phyloP scores from a whole-genome alignment of 2,797 vertebrate genomes.

The Pangasius macronema region DNA sequence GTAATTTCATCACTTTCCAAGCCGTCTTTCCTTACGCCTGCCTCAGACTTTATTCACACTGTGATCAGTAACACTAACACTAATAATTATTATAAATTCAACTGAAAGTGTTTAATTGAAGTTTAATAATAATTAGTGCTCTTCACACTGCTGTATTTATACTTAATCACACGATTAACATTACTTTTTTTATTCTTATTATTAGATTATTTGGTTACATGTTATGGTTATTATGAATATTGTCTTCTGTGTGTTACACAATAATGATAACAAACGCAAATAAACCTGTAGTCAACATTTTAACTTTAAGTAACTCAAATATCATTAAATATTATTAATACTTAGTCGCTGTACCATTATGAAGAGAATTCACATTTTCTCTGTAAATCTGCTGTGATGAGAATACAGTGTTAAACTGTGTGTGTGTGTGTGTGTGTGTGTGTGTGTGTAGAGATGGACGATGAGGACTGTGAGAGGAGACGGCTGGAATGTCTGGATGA shows the following conservation, averaged over 20 bases:
- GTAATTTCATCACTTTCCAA: too few species aligned
- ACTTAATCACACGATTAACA: too few species aligned
- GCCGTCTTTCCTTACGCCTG: too few species aligned
- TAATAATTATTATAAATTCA: too few species aligned
- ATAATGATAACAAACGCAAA: not conserved
- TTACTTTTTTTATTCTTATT: too few species aligned
- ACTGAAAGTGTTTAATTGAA: too few species aligned
- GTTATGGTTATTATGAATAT: too few species aligned
- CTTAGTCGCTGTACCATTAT: not conserved
- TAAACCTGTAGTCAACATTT: not conserved
- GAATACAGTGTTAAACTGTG: not conserved
- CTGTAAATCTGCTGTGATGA: not conserved
- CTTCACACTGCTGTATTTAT: too few species aligned
- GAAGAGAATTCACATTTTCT: not conserved
- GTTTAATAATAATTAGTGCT: too few species aligned
- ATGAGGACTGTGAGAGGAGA: constrained; percentile 98
- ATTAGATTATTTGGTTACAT: too few species aligned
- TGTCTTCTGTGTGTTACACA: not conserved
- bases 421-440: constrained; percentile 10
- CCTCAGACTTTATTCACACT: too few species aligned
- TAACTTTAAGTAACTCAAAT: not conserved
- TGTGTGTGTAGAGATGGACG: constrained; percentile 89
- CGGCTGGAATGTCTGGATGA: constrained; percentile 98
- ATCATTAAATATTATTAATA: not conserved
- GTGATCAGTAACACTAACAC: too few species aligned